Evolutionary conservation across 2,888 invertebrate species (phyloP), one percentile per base, ranked within the genome.

Genomic region (Agrochola lychnidis): DNA sequence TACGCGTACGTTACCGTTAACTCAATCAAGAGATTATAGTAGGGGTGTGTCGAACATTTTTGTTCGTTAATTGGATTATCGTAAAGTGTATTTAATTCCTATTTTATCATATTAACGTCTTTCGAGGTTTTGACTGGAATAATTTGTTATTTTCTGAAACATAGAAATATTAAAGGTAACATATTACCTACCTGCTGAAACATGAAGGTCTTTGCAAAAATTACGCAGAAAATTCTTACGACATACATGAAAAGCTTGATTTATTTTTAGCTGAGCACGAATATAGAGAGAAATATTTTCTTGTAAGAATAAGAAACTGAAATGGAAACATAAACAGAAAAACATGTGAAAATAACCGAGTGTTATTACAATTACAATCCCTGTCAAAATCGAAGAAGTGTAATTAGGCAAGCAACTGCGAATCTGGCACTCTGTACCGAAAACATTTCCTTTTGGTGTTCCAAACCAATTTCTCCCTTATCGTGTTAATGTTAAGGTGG

Each of bases 331-430:
- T 57, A 67, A 30, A 62, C 53, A 71, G 16, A 64, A 68, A 56
- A n/a, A 59, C 48, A 36, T 79, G 25, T 22, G 30, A 70, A 84
- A 69, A 73, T 78, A 78, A 68, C 53, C 25, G 19, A n/a, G 51
- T 75, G 67, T 77, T 84, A 79, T 77, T 76, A 84, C 76, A 73
- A 84, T 79, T 42, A 79, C 73, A 82, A 79, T 78, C 69, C 78
- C 76, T 86, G 89, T 90, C 89, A 89, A 83, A 90, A 90, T 90
- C 88, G 84, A 89, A 90, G 84, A 86, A 87, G 88, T 87, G 87
- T 90, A 90, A 90, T 91, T 89, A 89, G 85, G 89, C 84, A 84
- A 89, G 86, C 86, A 88, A 86, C 87, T 87, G 85, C 67, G 76
- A 83, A 81, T 63, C 78, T 80, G 76, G 76, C 77, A 76, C 63